Conservation (phyloP, 2,888 invertebrate species). For the Polydrusus cervinus region DNA sequence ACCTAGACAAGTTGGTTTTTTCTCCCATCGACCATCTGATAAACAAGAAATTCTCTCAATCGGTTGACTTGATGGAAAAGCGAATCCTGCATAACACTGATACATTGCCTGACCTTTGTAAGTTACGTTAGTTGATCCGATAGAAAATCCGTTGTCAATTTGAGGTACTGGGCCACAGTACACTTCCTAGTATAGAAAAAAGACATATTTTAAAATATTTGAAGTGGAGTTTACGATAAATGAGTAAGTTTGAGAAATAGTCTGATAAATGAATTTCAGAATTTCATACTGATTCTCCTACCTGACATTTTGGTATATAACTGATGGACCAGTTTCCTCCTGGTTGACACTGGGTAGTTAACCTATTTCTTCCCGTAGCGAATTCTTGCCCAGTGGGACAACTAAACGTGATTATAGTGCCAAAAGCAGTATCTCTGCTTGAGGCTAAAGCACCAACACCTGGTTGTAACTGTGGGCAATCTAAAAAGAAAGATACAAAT, state of each 20-base stretch:
- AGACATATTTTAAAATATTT: not conserved
- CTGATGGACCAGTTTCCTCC: slow-evolving; percentile 94
- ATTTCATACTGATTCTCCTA: not conserved
- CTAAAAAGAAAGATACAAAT: slow-evolving; percentile 70
- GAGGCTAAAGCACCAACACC: slow-evolving; percentile 93
- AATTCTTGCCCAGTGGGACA: slow-evolving; percentile 96
- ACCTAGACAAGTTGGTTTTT: slow-evolving; percentile 92
- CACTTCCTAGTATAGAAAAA: slow-evolving; percentile 76
- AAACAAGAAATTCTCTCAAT: slow-evolving; percentile 92
- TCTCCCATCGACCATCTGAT: slow-evolving; percentile 93
- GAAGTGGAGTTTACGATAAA: not conserved
- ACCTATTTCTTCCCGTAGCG: slow-evolving; percentile 88
- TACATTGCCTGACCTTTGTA: slow-evolving; percentile 95
- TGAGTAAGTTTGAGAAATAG: not conserved
- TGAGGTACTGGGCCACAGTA: slow-evolving; percentile 98
- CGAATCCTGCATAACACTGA: slow-evolving; percentile 97
- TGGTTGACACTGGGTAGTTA: slow-evolving; percentile 89
- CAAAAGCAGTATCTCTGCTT: slow-evolving; percentile 93
- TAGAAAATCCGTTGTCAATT: slow-evolving; percentile 97
- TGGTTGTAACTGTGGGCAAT: slow-evolving; percentile 89
- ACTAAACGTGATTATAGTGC: slow-evolving; percentile 90
- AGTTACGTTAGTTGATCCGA: slow-evolving; percentile 95
- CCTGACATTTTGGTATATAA: slow-evolving; percentile 93
- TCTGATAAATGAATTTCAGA: not conserved
- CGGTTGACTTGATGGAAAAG: slow-evolving; percentile 90